A percentile compares a stretch with the other conserved stretches of the same genome.
These are phyloP conservation scores for Pangasius larnaudii DNA, from an alignment of 2,797 vertebrate genomes.

Conservation along the genomic window DNA sequence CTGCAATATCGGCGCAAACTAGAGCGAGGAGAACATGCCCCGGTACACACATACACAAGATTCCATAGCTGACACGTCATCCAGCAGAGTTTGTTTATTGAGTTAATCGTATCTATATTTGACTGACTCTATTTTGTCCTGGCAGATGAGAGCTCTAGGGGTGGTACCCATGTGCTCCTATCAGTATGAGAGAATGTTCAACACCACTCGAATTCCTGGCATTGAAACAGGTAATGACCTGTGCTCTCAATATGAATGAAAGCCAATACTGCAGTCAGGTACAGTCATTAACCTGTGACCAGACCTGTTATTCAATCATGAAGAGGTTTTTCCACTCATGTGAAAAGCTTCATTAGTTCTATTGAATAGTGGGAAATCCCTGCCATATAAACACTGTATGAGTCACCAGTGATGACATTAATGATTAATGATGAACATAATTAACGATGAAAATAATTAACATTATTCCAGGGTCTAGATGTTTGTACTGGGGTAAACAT, in stretches of 20 bases:
- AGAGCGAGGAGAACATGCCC: slow-evolving; percentile 88
- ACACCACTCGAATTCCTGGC: slow-evolving; percentile 91
- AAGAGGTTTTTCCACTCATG: neutral
- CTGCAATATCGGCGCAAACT: slow-evolving; percentile 89
- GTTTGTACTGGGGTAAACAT: neutral
- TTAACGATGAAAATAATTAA: neutral
- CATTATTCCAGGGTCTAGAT: neutral
- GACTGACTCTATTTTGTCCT: slow-evolving; percentile 5
- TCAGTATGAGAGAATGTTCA: slow-evolving; percentile 96
- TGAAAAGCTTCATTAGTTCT: neutral
- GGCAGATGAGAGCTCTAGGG: slow-evolving; percentile 85
- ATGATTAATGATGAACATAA: neutral
- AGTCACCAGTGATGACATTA: neutral
- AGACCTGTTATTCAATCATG: no score
- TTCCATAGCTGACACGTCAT: neutral
- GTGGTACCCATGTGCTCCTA: slow-evolving; percentile 92
- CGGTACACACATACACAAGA: slow-evolving; percentile 70
- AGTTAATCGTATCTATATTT: neutral
- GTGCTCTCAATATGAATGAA: neutral
- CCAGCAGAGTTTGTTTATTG: neutral
- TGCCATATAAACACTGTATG: neutral
- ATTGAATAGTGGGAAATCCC: slow-evolving; percentile 2
- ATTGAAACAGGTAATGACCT: slow-evolving; percentile 81
- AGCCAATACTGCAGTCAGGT: neutral
- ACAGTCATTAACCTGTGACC: neutral